Conservation (phyloP, 2,888 invertebrate species). For the Dermolepida albohirtum region DNA sequence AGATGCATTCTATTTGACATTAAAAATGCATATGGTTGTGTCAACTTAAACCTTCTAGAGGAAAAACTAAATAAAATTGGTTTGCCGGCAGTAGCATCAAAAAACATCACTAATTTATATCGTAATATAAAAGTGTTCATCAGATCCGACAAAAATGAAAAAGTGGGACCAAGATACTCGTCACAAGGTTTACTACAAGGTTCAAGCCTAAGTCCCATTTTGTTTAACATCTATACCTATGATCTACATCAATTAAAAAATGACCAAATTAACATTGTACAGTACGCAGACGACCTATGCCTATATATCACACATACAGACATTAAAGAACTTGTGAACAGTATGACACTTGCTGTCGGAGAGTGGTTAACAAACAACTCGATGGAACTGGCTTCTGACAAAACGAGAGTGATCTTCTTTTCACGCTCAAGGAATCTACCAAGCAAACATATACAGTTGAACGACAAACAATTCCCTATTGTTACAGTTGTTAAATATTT, state of each 20-base stretch:
- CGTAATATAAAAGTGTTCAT: neutral
- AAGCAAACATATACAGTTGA: neutral
- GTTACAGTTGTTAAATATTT: neutral
- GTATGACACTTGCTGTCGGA: neutral
- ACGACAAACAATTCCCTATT: neutral
- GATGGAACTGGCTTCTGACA: neutral
- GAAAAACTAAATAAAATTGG: neutral
- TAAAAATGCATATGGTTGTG: slow-evolving; percentile 3
- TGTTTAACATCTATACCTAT: slow-evolving; percentile 1
- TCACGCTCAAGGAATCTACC: neutral
- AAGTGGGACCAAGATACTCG: neutral
- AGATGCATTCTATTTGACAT: neutral
- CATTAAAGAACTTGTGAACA: neutral
- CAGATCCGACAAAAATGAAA: neutral
- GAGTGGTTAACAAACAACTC: neutral
- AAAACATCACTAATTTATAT: neutral
- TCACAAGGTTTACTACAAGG: slow-evolving; percentile 8
- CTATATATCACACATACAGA: neutral
- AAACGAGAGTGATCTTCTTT: slow-evolving; percentile 2
- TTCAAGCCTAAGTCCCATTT: neutral
- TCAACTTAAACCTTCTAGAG: neutral
- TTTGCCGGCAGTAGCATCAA: neutral
- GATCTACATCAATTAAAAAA: neutral
- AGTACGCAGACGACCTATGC: slow-evolving; percentile 1
- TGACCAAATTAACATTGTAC: neutral